phyloP scores from a whole-genome alignment of 35 echinoderm and acorn worm species.

The Apostichopus japonicus region DNA sequence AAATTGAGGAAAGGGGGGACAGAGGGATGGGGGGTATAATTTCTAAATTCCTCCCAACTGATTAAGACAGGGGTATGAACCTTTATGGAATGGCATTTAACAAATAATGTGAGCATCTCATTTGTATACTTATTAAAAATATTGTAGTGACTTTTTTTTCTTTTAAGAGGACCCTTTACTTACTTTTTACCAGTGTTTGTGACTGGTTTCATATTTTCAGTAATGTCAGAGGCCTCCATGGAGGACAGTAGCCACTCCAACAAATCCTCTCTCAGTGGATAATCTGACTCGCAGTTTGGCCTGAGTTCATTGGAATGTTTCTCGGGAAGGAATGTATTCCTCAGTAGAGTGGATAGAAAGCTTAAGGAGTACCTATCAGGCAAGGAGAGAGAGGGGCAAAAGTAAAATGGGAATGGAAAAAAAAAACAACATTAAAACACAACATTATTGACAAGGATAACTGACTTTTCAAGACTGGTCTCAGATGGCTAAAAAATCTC shows the following conservation, averaged over 20 bases:
- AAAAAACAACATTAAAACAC: too few species aligned
- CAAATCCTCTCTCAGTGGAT: constrained; percentile 27
- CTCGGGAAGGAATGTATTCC: constrained; percentile 30
- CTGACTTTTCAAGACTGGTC: too few species aligned
- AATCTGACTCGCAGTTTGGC: constrained; percentile 30
- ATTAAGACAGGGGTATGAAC: too few species aligned
- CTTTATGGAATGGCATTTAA: too few species aligned
- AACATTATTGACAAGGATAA: too few species aligned
- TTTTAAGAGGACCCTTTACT: neutral
- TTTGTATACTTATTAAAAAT: too few species aligned
- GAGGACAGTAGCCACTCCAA: constrained; percentile 23
- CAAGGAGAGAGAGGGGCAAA: neutral
- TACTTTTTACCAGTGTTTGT: neutral
- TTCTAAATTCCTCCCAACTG: too few species aligned
- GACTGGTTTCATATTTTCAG: neutral
- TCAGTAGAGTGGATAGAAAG: constrained; percentile 26
- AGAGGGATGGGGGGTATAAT: too few species aligned
- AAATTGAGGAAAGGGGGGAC: too few species aligned
- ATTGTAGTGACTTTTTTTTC: neutral
- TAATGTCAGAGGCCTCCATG: constrained; percentile 22
- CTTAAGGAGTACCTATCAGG: constrained; percentile 1
- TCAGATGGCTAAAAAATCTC: too few species aligned
- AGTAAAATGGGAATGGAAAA: neutral
- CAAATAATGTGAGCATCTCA: too few species aligned
- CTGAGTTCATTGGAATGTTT: constrained; percentile 46